Evolutionary conservation across 64 coral and sea anemone species (phyloP).

Genomic region (Actinia tenebrosa): DNA sequence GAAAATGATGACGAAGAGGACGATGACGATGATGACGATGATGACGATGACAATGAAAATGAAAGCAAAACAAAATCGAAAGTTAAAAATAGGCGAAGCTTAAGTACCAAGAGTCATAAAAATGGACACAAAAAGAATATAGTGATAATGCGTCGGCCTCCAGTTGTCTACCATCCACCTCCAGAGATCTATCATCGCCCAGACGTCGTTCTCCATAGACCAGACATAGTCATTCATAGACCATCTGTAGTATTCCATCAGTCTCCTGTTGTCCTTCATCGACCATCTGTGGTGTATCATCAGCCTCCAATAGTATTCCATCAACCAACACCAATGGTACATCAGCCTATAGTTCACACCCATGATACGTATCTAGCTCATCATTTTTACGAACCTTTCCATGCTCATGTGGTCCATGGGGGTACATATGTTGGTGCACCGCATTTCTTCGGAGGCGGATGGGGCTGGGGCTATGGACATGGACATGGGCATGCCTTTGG

Average conservation of each 20-base stretch:
- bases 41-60: neutral
- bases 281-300: constrained; percentile 70
- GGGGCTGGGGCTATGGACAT: constrained; percentile 10
- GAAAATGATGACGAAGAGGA: neutral
- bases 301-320: constrained; percentile 55
- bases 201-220: constrained; percentile 63
- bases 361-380: constrained; percentile 44
- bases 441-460: constrained; percentile 39
- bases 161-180: constrained; percentile 72
- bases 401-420: constrained; percentile 33
- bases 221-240: constrained; percentile 65
- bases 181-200: constrained; percentile 81
- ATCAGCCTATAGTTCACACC: constrained; percentile 51
- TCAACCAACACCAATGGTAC: constrained; percentile 55
- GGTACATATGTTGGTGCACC: constrained; percentile 52
- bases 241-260: constrained; percentile 77
- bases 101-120: constrained; percentile 15
- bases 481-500: constrained; percentile 40
- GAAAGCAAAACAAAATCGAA: constrained; percentile 1
- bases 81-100: constrained; percentile 1
- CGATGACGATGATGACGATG: neutral
- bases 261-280: constrained; percentile 59
- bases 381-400: constrained; percentile 39
- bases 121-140: constrained; percentile 64
- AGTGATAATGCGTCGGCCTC: constrained; percentile 64